Conservation (phyloP, 2,113 vertebrate genomes). For the Rhea pennata region DNA sequence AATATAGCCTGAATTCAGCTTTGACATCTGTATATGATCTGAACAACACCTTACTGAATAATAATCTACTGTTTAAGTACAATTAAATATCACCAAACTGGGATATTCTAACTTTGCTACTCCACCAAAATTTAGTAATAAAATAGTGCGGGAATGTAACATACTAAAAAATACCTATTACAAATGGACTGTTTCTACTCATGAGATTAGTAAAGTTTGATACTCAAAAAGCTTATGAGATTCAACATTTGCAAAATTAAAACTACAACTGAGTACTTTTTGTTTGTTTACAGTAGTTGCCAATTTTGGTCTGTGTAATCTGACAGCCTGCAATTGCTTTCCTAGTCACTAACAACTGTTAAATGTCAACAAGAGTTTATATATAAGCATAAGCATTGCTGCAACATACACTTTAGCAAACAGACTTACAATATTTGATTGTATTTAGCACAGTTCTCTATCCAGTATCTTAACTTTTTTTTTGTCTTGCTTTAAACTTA, state of each 20-base stretch:
- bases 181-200: neutral
- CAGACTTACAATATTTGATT: neutral
- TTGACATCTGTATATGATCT: neutral
- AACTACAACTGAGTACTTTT: neutral
- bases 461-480: neutral
- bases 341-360: neutral
- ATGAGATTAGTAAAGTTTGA: neutral
- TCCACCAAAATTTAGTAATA: neutral
- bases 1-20: neutral
- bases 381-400: neutral
- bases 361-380: neutral
- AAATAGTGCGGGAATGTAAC: too few relatives aligned
- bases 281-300: neutral
- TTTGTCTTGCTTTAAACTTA: neutral
- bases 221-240: neutral
- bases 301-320: neutral
- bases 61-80: neutral
- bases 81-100: neutral
- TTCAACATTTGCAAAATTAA: neutral
- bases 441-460: too few relatives aligned
- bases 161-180: neutral
- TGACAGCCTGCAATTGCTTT: neutral
- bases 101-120: neutral
- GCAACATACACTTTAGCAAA: neutral
- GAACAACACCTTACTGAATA: neutral